A percentile compares a stretch with the other conserved stretches of the same genome.
These are phyloP conservation scores for Zelostemma sp. DNA, from an alignment of 1,140 invertebrate genomes.

Conservation along the genomic window DNA sequence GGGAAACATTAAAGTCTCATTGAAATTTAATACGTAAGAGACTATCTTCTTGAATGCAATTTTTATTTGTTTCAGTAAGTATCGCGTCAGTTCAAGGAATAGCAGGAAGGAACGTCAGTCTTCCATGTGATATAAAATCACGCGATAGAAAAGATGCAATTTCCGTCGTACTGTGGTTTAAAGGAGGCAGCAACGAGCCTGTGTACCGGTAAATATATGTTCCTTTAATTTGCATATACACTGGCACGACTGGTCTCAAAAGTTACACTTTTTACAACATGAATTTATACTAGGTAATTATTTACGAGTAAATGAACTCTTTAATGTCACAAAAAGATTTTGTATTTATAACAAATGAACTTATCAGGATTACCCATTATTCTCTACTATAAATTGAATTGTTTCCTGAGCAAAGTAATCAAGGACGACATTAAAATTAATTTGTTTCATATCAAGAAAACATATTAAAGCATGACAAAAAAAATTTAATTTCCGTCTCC, in stretches of 20 bases:
- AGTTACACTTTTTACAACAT: background rate
- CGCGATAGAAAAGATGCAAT: constrained; percentile 82
- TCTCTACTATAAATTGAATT: too few relatives aligned
- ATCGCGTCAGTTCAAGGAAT: constrained; percentile 84
- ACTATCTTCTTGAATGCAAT: constrained; percentile 21
- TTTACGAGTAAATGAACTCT: too few relatives aligned
- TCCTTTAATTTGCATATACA: constrained; percentile 22
- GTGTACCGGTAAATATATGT: constrained; percentile 80
- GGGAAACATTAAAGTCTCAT: too few relatives aligned
- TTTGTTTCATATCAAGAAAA: too few relatives aligned
- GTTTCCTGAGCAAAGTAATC: too few relatives aligned
- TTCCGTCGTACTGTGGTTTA: constrained; percentile 91
- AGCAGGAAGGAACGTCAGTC: constrained; percentile 79
- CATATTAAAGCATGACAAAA: too few relatives aligned
- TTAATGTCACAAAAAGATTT: too few relatives aligned
- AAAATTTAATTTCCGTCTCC: too few relatives aligned
- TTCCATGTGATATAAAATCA: constrained; percentile 87
- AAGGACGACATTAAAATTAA: too few relatives aligned
- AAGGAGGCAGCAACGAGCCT: constrained; percentile 85
- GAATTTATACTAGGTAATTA: background rate
- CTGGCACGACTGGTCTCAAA: constrained; percentile 6
- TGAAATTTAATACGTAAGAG: too few relatives aligned
- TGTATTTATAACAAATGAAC: too few relatives aligned
- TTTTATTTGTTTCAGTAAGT: constrained; percentile 76
- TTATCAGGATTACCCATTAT: too few relatives aligned